phyloP scores from a whole-genome alignment of 2,113 vertebrate species.

The Protomyctophum bolini region DNA sequence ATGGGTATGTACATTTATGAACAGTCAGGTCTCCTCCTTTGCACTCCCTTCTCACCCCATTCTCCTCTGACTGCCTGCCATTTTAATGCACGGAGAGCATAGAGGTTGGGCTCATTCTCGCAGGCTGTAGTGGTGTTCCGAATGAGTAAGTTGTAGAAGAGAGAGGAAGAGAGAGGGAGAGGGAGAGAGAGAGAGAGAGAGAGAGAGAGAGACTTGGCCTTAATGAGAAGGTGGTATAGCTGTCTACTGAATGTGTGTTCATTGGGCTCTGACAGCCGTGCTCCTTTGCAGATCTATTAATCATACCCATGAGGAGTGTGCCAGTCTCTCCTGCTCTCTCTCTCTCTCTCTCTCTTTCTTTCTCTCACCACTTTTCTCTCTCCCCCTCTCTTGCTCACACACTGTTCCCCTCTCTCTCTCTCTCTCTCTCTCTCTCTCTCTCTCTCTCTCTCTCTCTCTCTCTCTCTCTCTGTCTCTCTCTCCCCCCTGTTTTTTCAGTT shows the following conservation, averaged over 20 bases:
- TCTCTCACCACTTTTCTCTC: slow-evolving; percentile 67
- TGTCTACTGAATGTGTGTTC: slow-evolving; percentile 81
- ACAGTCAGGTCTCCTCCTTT: slow-evolving; percentile 36
- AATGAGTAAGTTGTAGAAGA: slow-evolving; percentile 62
- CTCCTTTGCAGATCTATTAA: slow-evolving; percentile 87
- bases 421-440: slow-evolving; percentile 67
- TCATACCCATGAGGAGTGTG: slow-evolving; percentile 86
- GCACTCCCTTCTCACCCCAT: slow-evolving; percentile 28
- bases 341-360: slow-evolving; percentile 72
- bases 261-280: slow-evolving; percentile 85
- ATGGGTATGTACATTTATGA: slow-evolving; percentile 45
- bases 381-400: slow-evolving; percentile 61
- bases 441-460: slow-evolving; percentile 76
- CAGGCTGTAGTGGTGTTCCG: slow-evolving; percentile 59
- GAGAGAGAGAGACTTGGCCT: slow-evolving; percentile 54
- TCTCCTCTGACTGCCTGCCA: slow-evolving; percentile 20
- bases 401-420: slow-evolving; percentile 77
- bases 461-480: slow-evolving; percentile 76
- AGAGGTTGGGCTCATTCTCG: slow-evolving; percentile 36
- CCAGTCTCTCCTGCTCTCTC: slow-evolving; percentile 65
- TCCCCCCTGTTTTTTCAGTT: slow-evolving; percentile 86
- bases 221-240: slow-evolving; percentile 76
- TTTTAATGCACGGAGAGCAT: slow-evolving; percentile 13
- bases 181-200: no score
- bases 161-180: no score